phyloP scores from a whole-genome alignment of 2,797 vertebrate species.

The Chloroceryle inda region DNA sequence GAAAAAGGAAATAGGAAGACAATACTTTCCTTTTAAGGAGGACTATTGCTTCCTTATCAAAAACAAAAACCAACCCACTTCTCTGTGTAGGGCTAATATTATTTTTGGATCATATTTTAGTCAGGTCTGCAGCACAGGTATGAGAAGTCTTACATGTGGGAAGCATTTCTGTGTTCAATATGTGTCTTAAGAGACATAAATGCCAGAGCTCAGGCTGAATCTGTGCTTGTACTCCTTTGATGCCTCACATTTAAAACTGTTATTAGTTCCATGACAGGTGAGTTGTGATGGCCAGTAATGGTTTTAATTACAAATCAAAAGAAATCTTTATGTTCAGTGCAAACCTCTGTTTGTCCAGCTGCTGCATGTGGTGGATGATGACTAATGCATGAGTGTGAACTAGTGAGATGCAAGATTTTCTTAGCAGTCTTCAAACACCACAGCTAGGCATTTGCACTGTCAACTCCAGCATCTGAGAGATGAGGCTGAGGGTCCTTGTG shows the following conservation, averaged over 20 bases:
- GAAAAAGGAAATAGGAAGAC: neutral
- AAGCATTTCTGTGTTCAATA: slow-evolving; percentile 4
- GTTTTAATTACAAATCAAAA: slow-evolving; percentile 52
- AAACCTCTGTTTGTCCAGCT: slow-evolving; percentile 43
- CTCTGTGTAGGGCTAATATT: neutral
- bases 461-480: neutral
- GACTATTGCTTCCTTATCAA: neutral
- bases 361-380: neutral
- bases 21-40: neutral
- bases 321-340: neutral
- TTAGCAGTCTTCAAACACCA: neutral
- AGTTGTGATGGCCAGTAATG: slow-evolving; percentile 1
- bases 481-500: neutral
- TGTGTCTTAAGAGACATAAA: slow-evolving; percentile 2
- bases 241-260: slow-evolving; percentile 1
- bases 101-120: neutral
- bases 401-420: neutral
- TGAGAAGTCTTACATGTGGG: neutral
- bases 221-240: neutral
- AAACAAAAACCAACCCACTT: neutral
- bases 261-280: slow-evolving; percentile 19
- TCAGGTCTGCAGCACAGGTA: neutral
- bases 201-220: neutral
- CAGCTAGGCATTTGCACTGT: neutral
- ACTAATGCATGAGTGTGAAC: neutral